Percentiles rank a stretch among this genome's conserved stretches.
Evolutionary conservation across 2,888 invertebrate genomes (phyloP).

Genomic region (Heliconius cydno): DNA sequence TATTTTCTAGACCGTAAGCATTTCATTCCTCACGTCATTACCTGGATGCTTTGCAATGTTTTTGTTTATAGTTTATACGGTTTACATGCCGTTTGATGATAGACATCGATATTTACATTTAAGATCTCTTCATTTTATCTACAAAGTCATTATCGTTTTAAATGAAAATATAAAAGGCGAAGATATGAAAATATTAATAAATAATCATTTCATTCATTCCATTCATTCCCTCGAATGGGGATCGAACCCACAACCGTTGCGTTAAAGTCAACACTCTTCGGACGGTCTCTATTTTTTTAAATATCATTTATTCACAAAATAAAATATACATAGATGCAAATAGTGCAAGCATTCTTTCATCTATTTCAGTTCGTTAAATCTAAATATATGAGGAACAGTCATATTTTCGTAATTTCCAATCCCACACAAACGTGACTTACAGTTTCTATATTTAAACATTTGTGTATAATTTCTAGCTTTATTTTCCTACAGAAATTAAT

Average conservation of each 20-base stretch:
- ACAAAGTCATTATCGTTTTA: neutral
- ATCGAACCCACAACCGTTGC: too few relatives aligned
- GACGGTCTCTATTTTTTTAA: too few relatives aligned
- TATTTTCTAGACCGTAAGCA: conserved; percentile 41
- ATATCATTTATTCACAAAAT: neutral
- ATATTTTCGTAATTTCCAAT: conserved; percentile 17
- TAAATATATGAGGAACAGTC: conserved; percentile 19
- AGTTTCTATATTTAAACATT: neutral
- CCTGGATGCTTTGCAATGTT: conserved; percentile 31
- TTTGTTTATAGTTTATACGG: conserved; percentile 14
- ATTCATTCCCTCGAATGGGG: too few relatives aligned
- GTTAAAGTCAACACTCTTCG: too few relatives aligned
- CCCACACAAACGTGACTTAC: conserved; percentile 25
- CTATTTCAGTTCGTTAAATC: conserved; percentile 4
- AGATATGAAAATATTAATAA: too few relatives aligned
- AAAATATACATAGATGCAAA: neutral
- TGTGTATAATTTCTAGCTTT: neutral
- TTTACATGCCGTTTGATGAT: conserved; percentile 12
- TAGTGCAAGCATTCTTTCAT: neutral
- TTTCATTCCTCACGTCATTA: conserved; percentile 37
- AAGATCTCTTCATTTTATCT: neutral
- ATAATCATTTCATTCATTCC: too few relatives aligned
- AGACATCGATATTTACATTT: neutral
- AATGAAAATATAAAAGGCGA: too few relatives aligned
- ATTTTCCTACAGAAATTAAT: neutral